phyloP scores from a whole-genome alignment of 1,140 invertebrate genomes.

The Amphibalanus amphitrite region DNA sequence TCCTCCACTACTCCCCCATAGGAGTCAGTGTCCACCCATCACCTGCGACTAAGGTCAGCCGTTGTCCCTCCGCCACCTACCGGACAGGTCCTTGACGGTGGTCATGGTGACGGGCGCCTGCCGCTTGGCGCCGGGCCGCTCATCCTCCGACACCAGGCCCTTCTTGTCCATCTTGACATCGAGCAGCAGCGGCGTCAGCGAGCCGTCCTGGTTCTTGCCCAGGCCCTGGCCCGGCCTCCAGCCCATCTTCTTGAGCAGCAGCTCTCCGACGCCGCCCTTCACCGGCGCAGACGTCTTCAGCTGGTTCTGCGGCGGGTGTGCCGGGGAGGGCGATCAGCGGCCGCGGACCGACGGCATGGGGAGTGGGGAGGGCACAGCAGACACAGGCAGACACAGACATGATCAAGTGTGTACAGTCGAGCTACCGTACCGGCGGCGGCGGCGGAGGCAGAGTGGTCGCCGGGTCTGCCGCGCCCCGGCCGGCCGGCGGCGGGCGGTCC shows the following conservation, averaged over 20 bases:
- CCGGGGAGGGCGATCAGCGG: not conserved
- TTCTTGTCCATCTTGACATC: constrained; percentile 89
- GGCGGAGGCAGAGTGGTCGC: no score
- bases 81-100: not conserved
- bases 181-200: constrained; percentile 64
- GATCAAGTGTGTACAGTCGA: not conserved
- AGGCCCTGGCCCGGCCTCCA: constrained; percentile 90
- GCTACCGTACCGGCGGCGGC: not conserved
- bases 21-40: not conserved
- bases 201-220: constrained; percentile 83
- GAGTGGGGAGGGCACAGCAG: not conserved
- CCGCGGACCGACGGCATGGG: no score
- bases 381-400: not conserved
- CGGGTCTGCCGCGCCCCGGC: no score
- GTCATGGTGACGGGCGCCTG: not conserved
- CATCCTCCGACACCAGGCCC: constrained; percentile 32
- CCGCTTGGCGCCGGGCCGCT: not conserved
- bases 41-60: not conserved
- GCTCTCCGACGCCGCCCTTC: constrained; percentile 84
- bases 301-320: constrained; percentile 13
- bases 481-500: no score
- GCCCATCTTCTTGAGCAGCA: constrained; percentile 92
- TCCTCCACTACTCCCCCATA: not conserved
- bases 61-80: constrained; percentile 8
- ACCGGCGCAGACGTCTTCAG: constrained; percentile 29